Evolutionary conservation across 37 sponge, comb jelly and placozoan species (phyloP), one percentile per base, ranked within the genome.

Genomic region (Halichondria panicea): DNA sequence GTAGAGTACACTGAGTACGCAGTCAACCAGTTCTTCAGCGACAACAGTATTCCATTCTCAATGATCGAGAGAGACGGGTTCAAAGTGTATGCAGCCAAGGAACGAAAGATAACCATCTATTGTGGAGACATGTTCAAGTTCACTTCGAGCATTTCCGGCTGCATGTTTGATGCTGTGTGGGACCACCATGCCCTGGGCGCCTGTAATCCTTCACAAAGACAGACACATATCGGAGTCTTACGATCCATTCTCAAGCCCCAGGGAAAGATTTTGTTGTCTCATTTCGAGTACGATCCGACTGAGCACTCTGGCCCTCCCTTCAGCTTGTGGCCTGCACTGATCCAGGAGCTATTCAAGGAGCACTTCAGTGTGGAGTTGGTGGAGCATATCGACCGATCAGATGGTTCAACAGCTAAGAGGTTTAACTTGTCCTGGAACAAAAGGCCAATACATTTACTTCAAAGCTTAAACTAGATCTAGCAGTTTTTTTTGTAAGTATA

Each of bases 111-210:
- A 0, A 73, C 67, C 32, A 34, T 87, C 38, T 65, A 45, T 28
- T 46, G 41, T 41, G 85, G 90, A 33, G 81, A 89, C 62, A 21
- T 81, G 11, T 80, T 79, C 56, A 65, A 84, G 7, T 22, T 55
- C 28, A 46, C 71, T 24, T 32, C 79, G 21, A 58, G 61, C 18
- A 30, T 57, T 30, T 13, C 59, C 13, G 89, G 78, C 25, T n/a
- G n/a, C n/a, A 67, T 11, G 1, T 89, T 89, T 89, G 90, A 89
- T 78, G 81, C 59, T 46, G 43, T 80, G 1, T 89, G 90, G 90
- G 90, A 89, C 24, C 48, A 74, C 45, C 63, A 74, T 61, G 70
- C 84, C 21, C 33, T 89, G 40, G 81, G 72, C 43, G 90, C 81
- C 1, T 30, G 79, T 36, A 72, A 74, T 72, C 63, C 65, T 4